Conservation (phyloP, 1,140 invertebrate genomes). For the Dermatophagoides farinae region DNA sequence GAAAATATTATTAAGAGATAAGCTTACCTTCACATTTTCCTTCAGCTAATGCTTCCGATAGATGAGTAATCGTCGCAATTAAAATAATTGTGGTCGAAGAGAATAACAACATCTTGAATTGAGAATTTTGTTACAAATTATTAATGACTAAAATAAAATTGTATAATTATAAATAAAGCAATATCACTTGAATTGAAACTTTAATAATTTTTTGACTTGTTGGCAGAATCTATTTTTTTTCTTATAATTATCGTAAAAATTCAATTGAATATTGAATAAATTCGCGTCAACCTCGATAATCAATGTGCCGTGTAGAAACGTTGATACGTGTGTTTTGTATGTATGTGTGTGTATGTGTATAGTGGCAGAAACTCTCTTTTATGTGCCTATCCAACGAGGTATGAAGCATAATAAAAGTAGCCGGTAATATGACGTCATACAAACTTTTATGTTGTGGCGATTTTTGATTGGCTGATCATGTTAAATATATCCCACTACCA, state of each 20-base stretch:
- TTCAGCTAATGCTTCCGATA: slow-evolving; percentile 20
- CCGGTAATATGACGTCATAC: not conserved
- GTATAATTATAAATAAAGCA: not conserved
- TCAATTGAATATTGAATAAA: not conserved
- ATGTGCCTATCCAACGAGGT: too few relatives aligned
- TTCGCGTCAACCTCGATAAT: not conserved
- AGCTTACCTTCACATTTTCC: slow-evolving; percentile 31
- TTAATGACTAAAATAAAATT: not conserved
- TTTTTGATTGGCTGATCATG: not conserved
- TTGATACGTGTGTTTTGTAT: not conserved
- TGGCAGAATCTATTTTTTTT: not conserved
- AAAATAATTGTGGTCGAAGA: not conserved
- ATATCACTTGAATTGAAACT: not conserved
- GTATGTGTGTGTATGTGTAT: too few relatives aligned
- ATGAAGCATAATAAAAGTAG: not conserved
- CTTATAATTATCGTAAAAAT: not conserved
- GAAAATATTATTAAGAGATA: not conserved
- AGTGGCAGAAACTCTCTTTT: too few relatives aligned
- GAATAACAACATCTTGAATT: not conserved
- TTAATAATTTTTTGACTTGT: not conserved
- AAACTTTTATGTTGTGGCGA: not conserved
- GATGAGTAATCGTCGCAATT: not conserved
- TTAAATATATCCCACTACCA: not conserved
- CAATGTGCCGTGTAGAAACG: not conserved
- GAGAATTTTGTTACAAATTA: not conserved